Evolutionary conservation across 2,888 invertebrate genomes (phyloP).

Genomic region (Zygaena filipendulae): DNA sequence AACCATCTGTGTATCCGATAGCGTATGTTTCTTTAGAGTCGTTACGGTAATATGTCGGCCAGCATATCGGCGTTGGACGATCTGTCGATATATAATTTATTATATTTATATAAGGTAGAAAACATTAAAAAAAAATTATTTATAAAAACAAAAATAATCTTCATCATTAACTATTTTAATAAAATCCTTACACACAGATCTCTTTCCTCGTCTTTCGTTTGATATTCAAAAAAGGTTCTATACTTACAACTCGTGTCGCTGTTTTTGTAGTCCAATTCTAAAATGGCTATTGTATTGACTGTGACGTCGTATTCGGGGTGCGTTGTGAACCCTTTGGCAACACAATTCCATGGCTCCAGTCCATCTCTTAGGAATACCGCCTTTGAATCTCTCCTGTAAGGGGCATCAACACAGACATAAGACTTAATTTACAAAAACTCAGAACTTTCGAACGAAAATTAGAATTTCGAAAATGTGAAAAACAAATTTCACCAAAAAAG

Average conservation of each 20-base stretch:
- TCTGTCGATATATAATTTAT: slow-evolving; percentile 18
- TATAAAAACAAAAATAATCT: background rate
- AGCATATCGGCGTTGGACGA: slow-evolving; percentile 30
- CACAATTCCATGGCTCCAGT: slow-evolving; percentile 22
- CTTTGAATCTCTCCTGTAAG: slow-evolving; percentile 26
- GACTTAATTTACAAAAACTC: too few relatives aligned
- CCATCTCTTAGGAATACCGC: slow-evolving; percentile 31
- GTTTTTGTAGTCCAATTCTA: slow-evolving; percentile 23
- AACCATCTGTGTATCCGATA: slow-evolving; percentile 36
- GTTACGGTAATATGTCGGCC: slow-evolving; percentile 23
- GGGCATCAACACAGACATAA: too few relatives aligned
- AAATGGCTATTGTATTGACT: slow-evolving; percentile 29
- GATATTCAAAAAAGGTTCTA: too few relatives aligned
- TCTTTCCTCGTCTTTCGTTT: too few relatives aligned
- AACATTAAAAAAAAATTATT: too few relatives aligned
- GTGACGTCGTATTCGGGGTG: slow-evolving; percentile 38
- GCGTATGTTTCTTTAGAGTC: slow-evolving; percentile 27
- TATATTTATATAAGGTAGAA: too few relatives aligned
- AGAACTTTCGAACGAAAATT: too few relatives aligned
- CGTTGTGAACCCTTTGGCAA: slow-evolving; percentile 20
- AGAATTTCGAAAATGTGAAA: too few relatives aligned
- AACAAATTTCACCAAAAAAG: too few relatives aligned
- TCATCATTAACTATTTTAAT: background rate
- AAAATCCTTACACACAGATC: too few relatives aligned
- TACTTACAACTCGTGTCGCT: slow-evolving; percentile 16